Conservation (phyloP, 2,888 invertebrate genomes). For the Melieria omissa region DNA sequence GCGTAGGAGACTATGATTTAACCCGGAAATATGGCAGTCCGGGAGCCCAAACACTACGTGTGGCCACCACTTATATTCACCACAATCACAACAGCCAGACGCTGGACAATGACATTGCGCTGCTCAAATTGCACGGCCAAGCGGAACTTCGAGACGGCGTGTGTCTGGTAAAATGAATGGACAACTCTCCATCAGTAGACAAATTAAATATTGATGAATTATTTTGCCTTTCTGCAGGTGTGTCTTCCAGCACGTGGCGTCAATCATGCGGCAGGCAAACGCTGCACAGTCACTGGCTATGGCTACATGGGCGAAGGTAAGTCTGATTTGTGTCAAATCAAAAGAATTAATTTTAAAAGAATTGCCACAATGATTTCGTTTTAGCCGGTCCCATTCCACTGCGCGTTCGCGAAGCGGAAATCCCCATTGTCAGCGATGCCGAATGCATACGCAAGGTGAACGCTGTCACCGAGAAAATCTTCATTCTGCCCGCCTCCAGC, state of each 20-base stretch:
- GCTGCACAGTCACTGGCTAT: conserved; percentile 93
- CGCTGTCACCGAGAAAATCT: conserved; percentile 94
- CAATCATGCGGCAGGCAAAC: conserved; percentile 87
- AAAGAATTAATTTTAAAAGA: background rate
- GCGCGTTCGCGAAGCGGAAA: conserved; percentile 88
- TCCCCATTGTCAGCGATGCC: conserved; percentile 91
- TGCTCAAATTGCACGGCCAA: conserved; percentile 88
- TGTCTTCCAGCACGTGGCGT: conserved; percentile 91
- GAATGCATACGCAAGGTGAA: conserved; percentile 94
- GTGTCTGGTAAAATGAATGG: conserved; percentile 56
- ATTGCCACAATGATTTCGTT: background rate
- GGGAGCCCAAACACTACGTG: conserved; percentile 88
- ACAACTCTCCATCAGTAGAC: background rate
- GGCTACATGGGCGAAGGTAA: conserved; percentile 95
- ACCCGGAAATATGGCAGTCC: conserved; percentile 91
- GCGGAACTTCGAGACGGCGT: conserved; percentile 88
- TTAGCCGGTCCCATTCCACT: conserved; percentile 89
- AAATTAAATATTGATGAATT: background rate
- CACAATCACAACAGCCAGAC: conserved; percentile 97
- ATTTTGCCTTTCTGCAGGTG: conserved; percentile 69
- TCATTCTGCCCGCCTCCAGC: conserved; percentile 91
- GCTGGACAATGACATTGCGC: conserved; percentile 91
- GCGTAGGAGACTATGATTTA: conserved; percentile 92
- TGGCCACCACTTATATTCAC: conserved; percentile 93
- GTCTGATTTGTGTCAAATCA: background rate